phyloP scores from a whole-genome alignment of 2,888 invertebrate species.

The Leptura quadrifasciata region DNA sequence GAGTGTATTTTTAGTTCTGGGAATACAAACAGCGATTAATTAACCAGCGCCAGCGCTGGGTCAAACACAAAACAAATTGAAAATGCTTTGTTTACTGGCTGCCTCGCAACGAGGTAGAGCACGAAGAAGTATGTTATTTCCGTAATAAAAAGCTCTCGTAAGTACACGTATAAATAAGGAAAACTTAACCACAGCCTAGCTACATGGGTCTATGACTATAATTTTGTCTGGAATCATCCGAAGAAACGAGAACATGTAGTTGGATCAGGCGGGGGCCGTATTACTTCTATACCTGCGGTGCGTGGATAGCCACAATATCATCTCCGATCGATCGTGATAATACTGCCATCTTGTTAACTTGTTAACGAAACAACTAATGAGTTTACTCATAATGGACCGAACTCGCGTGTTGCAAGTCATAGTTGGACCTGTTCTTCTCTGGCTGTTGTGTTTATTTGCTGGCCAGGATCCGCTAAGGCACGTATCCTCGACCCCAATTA shows the following conservation, averaged over 20 bases:
- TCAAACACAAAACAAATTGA: slow-evolving; percentile 12
- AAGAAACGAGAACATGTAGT: slow-evolving; percentile 64
- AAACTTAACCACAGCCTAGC: slow-evolving; percentile 64
- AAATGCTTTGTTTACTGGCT: slow-evolving; percentile 33
- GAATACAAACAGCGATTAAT: neutral
- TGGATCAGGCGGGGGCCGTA: slow-evolving; percentile 57
- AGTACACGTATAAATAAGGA: slow-evolving; percentile 63
- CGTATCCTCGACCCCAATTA: slow-evolving; percentile 51
- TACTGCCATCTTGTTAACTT: slow-evolving; percentile 73
- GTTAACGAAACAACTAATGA: slow-evolving; percentile 73
- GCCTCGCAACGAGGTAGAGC: slow-evolving; percentile 42
- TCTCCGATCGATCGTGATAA: slow-evolving; percentile 71
- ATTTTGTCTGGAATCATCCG: slow-evolving; percentile 63
- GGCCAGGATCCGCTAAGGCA: slow-evolving; percentile 39
- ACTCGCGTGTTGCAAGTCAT: slow-evolving; percentile 71
- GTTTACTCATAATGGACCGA: slow-evolving; percentile 70
- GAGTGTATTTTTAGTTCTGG: no score
- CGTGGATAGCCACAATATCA: slow-evolving; percentile 70
- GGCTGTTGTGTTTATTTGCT: slow-evolving; percentile 43
- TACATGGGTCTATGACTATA: slow-evolving; percentile 65
- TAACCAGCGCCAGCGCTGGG: neutral
- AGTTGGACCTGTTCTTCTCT: slow-evolving; percentile 63
- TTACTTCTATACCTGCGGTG: slow-evolving; percentile 65
- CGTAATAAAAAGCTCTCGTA: slow-evolving; percentile 57
- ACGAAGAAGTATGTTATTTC: slow-evolving; percentile 55